phyloP scores from a whole-genome alignment of 2,888 invertebrate genomes.

The Sphinx pinastri region DNA sequence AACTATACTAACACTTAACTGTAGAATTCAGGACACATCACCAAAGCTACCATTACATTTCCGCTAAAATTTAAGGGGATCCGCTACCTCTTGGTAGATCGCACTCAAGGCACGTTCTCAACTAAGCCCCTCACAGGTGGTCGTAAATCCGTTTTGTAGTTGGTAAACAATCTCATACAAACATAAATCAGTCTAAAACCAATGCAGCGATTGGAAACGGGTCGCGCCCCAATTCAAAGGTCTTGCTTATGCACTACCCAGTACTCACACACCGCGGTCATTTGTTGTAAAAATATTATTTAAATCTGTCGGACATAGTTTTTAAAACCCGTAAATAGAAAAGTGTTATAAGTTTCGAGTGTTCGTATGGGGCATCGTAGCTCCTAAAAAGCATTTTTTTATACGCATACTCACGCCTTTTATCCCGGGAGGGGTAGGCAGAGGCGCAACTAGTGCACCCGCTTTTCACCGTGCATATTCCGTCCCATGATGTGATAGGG shows the following conservation, averaged over 20 bases:
- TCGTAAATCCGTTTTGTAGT: constrained; percentile 19
- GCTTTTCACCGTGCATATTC: too few relatives aligned
- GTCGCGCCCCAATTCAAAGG: constrained; percentile 12
- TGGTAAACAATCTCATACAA: constrained; percentile 17
- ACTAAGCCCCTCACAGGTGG: constrained; percentile 25
- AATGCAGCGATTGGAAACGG: constrained; percentile 20
- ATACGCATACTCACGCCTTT: too few relatives aligned
- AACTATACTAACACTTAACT: neutral
- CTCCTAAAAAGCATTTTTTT: too few relatives aligned
- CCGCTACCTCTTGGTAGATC: neutral
- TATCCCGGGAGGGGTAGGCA: too few relatives aligned
- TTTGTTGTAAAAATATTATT: neutral
- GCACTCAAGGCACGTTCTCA: constrained; percentile 8
- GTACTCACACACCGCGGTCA: neutral
- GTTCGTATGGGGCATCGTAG: too few relatives aligned
- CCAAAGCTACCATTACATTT: neutral
- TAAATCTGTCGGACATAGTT: neutral
- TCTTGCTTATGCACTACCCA: neutral
- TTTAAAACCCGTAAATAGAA: neutral
- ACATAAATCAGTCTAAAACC: constrained; percentile 17
- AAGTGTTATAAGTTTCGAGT: neutral
- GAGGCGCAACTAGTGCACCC: too few relatives aligned
- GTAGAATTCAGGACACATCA: neutral
- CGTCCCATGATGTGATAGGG: too few relatives aligned
- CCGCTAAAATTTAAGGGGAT: neutral